Percentiles rank a stretch among this genome's conserved stretches.
Evolutionary conservation across 2,797 vertebrate genomes (phyloP).

Genomic region (Hydrophis major): DNA sequence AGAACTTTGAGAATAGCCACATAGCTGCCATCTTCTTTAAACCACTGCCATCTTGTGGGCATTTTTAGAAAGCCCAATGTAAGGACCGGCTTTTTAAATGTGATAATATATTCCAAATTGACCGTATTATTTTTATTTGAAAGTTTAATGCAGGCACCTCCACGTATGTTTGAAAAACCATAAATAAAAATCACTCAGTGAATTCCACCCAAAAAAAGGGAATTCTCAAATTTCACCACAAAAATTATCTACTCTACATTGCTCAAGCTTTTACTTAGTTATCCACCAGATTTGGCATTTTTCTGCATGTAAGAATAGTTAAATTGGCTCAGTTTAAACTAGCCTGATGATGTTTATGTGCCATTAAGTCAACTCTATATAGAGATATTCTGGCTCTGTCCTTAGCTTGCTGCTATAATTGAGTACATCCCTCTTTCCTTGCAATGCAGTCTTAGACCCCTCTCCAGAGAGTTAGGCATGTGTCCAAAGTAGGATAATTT

Average conservation of each 20-base stretch:
- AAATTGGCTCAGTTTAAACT: not conserved
- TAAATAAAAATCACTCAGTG: not conserved
- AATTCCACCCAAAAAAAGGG: no score
- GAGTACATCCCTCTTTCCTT: not conserved
- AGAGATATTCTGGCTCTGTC: not conserved
- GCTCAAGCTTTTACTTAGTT: no score
- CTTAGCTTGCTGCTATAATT: not conserved
- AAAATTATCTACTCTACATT: not conserved
- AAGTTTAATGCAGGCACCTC: not conserved
- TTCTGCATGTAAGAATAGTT: not conserved
- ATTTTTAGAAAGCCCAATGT: not conserved
- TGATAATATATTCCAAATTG: not conserved
- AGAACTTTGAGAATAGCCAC: not conserved
- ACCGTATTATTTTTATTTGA: not conserved
- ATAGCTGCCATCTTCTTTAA: not conserved
- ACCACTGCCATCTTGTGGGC: slow-evolving; percentile 59
- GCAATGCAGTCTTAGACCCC: not conserved
- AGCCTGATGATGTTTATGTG: not conserved
- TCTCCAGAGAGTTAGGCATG: not conserved
- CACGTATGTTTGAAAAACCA: not conserved
- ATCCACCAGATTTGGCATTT: not conserved
- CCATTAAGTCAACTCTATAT: not conserved
- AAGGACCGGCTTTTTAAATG: not conserved
- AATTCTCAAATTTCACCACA: not conserved
- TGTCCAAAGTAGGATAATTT: not conserved